A percentile compares a stretch with the other conserved stretches of the same genome.
phyloP scores from a whole-genome alignment of 2,888 invertebrate genomes.

The Nomada goodeniana region DNA sequence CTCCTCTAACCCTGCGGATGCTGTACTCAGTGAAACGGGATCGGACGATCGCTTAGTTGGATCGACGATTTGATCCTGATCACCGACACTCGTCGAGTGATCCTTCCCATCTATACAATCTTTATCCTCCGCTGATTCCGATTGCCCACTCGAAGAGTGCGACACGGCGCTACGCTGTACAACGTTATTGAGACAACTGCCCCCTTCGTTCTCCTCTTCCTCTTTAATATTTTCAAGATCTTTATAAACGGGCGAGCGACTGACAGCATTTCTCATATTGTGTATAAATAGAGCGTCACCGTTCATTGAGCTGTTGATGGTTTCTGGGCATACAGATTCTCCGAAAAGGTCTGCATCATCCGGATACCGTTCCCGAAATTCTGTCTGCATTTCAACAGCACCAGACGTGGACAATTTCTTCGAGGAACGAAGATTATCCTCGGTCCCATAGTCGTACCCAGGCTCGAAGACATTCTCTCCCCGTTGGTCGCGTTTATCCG shows the following conservation, averaged over 20 bases:
- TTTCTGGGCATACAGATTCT: constrained; percentile 12
- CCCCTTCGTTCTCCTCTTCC: constrained; percentile 70
- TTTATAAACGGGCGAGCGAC: constrained; percentile 69
- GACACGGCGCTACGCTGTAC: too few relatives aligned
- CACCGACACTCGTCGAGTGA: neutral
- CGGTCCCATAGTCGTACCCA: constrained; percentile 13
- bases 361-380: constrained; percentile 72
- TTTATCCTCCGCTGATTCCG: neutral
- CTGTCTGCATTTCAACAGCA: constrained; percentile 23
- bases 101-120: neutral
- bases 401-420: neutral
- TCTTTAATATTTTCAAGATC: constrained; percentile 79
- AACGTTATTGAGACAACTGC: constrained; percentile 23
- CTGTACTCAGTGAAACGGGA: neutral
- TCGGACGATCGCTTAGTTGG: neutral
- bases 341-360: constrained; percentile 47
- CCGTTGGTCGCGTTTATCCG: constrained; percentile 64
- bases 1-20: neutral
- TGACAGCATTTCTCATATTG: constrained; percentile 63
- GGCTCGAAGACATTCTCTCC: too few relatives aligned
- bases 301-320: neutral
- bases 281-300: constrained; percentile 58
- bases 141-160: neutral
- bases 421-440: neutral
- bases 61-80: neutral